Base-by-base conservation (phyloP, 2,888 invertebrate genomes). In the Nesidiocoris tenuis region DNA sequence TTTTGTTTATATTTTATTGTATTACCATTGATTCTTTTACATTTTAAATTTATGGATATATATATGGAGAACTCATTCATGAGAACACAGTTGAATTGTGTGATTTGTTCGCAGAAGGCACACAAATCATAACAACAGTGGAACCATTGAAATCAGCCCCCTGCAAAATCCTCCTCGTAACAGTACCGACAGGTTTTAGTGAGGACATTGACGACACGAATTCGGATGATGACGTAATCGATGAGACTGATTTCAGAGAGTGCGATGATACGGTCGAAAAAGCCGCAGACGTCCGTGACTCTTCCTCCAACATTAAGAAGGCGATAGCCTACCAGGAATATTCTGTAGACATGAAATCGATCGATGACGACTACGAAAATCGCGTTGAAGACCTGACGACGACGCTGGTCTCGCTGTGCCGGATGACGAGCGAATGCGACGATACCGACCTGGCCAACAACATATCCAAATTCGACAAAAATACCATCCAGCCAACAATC, bases 161-260 rank as follows among this genome's bases (percentile, higher is more conserved):
- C 17, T 25, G 61, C 12, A 77, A 77, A 77, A 67, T 76, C 17
- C 76, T 78, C 19, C 67, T 76, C 54, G 76, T 78, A 18, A 78
- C 74, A 3, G 76, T 78, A 23, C 78, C 78, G 55, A 75, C 76
- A 5, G 76, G 76, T 22, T 76, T 70, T 74, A 74, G 65, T 24
- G 65, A 71, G 19, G 78, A 78, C 25, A n/a, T 66, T n/a, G 76
- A 76, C n/a, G 78, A 76, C 19, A 54, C 65, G 18, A 57, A 70
- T 24, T 74, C 70, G 17, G 76, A 74, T 54, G 78, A 78, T 22
- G 75, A 75, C 18, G 76, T 76, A 59, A 61, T 23, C 21, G 75
- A 78, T 59, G 70, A 78, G 65, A 72, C 65, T 78, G 76, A 70
- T 72, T 72, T 76, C 63, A 77, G 70, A 70, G 16, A 56, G 3